A percentile compares a stretch with the other conserved stretches of the same genome.
These are phyloP conservation scores for Chaetorhynchus papuensis DNA, from an alignment of 2,113 vertebrate species.

Conservation along the genomic window DNA sequence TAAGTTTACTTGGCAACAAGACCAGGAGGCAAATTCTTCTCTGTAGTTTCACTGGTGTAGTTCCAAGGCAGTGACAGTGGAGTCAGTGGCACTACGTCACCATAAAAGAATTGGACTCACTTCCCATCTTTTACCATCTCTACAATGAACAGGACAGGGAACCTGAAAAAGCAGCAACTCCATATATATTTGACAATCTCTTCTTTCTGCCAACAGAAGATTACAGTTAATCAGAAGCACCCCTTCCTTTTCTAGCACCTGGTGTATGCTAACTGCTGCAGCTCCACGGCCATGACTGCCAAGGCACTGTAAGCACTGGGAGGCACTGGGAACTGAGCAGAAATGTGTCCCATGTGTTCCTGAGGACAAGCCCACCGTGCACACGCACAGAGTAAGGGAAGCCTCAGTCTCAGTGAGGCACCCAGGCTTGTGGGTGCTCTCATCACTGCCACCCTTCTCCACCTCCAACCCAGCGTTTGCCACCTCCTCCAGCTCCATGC, in stretches of 20 bases:
- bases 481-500: not conserved
- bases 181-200: not conserved
- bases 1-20: constrained; percentile 9
- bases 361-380: not conserved
- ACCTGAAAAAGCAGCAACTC: not conserved
- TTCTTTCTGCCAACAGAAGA: not conserved
- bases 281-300: not conserved
- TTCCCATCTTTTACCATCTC: not conserved
- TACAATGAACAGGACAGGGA: not conserved
- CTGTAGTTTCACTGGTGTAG: not conserved
- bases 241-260: not conserved
- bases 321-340: not conserved
- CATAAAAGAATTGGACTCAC: not conserved
- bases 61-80: not conserved
- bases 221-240: not conserved
- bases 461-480: not conserved
- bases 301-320: not conserved
- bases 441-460: not conserved
- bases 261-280: not conserved
- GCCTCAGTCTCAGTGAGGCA: not conserved
- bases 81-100: not conserved
- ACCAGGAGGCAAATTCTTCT: not conserved
- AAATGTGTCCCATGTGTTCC: not conserved
- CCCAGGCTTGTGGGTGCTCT: not conserved
- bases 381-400: not conserved